phyloP scores from a whole-genome alignment of 2,113 vertebrate species.

The Zosterops pallidus region DNA sequence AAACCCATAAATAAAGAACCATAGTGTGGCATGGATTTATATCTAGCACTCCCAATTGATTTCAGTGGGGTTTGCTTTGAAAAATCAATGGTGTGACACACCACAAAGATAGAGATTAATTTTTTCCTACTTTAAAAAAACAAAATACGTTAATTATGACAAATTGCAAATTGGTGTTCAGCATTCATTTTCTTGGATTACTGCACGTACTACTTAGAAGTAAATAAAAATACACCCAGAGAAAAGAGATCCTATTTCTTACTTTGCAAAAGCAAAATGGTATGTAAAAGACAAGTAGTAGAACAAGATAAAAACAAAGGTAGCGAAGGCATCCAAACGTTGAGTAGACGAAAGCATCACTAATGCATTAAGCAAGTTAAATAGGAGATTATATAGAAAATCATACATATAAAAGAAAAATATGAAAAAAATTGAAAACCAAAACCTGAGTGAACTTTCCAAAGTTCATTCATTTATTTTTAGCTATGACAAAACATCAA shows the following conservation, averaged over 20 bases:
- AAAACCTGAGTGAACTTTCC: background rate
- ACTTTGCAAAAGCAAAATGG: background rate
- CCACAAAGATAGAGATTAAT: background rate
- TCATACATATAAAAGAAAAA: background rate
- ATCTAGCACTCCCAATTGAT: background rate
- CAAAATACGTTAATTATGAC: background rate
- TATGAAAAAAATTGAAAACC: background rate
- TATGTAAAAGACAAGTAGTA: background rate
- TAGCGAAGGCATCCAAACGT: background rate
- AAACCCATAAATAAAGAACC: background rate
- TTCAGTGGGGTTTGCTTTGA: background rate
- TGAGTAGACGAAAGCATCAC: background rate
- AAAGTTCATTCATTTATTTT: background rate
- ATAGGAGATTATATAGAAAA: background rate
- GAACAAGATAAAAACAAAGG: background rate
- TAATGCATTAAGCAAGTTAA: background rate
- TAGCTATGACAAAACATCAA: background rate
- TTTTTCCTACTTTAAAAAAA: background rate
- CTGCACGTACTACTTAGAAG: background rate
- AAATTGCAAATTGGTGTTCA: background rate
- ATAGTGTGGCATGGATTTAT: background rate
- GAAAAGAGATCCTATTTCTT: background rate
- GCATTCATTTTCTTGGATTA: background rate
- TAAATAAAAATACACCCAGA: background rate
- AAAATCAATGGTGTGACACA: conserved; percentile 9